Evolutionary conservation across 2,888 invertebrate genomes (phyloP).

Genomic region (Rhingia rostrata): DNA sequence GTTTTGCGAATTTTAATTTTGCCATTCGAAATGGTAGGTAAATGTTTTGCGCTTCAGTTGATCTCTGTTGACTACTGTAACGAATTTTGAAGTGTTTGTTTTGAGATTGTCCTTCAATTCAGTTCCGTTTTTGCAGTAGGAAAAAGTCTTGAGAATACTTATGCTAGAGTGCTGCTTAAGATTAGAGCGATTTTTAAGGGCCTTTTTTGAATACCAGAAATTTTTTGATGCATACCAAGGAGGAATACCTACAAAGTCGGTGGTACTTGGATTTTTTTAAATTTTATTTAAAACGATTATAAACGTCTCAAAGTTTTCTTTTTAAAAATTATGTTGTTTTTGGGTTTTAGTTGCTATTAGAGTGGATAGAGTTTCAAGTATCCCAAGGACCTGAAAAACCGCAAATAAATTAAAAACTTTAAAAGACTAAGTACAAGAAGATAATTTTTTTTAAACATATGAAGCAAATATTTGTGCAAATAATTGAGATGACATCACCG

Average conservation of each 20-base stretch:
- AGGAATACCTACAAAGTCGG: neutral
- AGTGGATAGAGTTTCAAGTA: no score
- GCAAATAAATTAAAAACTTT: no score
- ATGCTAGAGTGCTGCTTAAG: slow-evolving; percentile 40
- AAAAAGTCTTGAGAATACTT: slow-evolving; percentile 6
- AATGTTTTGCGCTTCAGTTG: slow-evolving; percentile 57
- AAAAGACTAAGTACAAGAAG: no score
- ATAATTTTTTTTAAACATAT: no score
- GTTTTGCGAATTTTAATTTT: slow-evolving; percentile 40
- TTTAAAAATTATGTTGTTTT: no score
- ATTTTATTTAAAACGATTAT: no score
- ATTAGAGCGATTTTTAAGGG: neutral
- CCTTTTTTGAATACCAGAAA: neutral
- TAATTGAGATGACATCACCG: no score
- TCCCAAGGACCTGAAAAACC: no score
- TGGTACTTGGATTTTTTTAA: no score
- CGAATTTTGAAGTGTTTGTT: slow-evolving; percentile 60
- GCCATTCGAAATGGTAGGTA: slow-evolving; percentile 25
- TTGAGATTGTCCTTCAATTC: slow-evolving; percentile 52
- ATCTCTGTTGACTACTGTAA: slow-evolving; percentile 50
- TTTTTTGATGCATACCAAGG: slow-evolving; percentile 18
- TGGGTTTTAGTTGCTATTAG: no score
- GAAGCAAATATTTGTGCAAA: no score
- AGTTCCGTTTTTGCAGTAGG: slow-evolving; percentile 33
- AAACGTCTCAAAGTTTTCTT: no score